phyloP scores from a whole-genome alignment of 1,140 invertebrate species.

The Drosophila suzukii region DNA sequence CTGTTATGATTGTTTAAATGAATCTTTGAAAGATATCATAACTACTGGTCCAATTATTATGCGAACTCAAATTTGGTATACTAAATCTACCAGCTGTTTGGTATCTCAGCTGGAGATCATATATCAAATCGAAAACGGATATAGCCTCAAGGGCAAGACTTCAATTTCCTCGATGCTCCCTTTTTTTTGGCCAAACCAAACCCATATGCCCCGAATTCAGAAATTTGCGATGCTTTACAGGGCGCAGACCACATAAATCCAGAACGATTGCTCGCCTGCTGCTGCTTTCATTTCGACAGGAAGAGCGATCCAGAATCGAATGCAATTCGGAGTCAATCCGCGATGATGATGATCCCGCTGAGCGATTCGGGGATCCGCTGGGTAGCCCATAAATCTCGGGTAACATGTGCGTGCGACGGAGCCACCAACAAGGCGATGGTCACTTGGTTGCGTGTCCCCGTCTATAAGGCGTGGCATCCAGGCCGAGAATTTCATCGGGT shows the following conservation, averaged over 20 bases:
- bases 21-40: not conserved
- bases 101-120: conserved; percentile 1
- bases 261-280: conserved; percentile 64
- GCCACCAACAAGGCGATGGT: conserved; percentile 41
- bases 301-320: conserved; percentile 50
- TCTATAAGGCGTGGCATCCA: conserved; percentile 43
- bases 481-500: conserved; percentile 56
- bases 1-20: not conserved
- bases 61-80: conserved; percentile 7
- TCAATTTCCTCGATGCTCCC: conserved; percentile 28
- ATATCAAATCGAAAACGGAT: conserved; percentile 19
- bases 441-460: conserved; percentile 26
- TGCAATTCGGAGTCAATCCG: conserved; percentile 32
- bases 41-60: conserved; percentile 9
- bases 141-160: conserved; percentile 8
- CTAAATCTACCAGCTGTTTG: conserved; percentile 8
- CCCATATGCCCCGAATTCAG: conserved; percentile 30
- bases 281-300: conserved; percentile 76
- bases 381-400: conserved; percentile 61
- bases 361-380: conserved; percentile 44
- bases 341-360: conserved; percentile 63
- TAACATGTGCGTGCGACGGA: conserved; percentile 58
- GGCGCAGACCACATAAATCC: conserved; percentile 52
- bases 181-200: conserved; percentile 1
- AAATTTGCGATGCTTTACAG: conserved; percentile 6